Evolutionary conservation across 2,797 vertebrate species (phyloP).

Genomic region (Hippopotamyrus pictus): DNA sequence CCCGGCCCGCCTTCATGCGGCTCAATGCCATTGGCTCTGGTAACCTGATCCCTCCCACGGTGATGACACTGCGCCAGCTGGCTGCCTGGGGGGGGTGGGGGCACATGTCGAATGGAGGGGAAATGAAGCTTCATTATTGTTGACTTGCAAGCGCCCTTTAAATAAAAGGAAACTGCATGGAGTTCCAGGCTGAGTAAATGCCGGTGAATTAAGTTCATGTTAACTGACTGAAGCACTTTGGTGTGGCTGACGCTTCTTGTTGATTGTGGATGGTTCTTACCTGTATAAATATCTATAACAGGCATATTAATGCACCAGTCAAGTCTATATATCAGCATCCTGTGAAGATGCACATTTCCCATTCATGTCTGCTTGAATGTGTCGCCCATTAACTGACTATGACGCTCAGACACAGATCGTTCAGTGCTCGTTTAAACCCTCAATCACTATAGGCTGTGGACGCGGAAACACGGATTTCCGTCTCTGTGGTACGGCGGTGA

Average conservation of each 20-base stretch:
- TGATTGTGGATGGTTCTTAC: not conserved
- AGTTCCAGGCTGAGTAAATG: not conserved
- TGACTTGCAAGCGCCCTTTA: not conserved
- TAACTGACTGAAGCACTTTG: not conserved
- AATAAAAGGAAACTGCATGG: not conserved
- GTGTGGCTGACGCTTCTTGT: not conserved
- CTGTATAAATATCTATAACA: not conserved
- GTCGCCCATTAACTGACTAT: not conserved
- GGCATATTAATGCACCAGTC: not conserved
- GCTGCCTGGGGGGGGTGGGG: not conserved
- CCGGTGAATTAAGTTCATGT: not conserved
- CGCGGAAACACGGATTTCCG: not conserved
- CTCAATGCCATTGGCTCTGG: not conserved
- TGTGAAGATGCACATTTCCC: not conserved
- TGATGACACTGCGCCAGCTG: not conserved
- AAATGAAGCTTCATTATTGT: not conserved
- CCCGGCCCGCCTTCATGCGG: not conserved
- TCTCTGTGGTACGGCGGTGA: not conserved
- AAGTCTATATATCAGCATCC: not conserved
- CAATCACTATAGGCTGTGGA: not conserved
- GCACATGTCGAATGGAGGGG: not conserved
- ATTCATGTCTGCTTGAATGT: not conserved
- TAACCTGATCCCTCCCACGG: not conserved
- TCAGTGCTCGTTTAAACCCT: not conserved
- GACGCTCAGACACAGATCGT: not conserved